Evolutionary conservation across 2,888 invertebrate species (phyloP).

Genomic region (Carterocephalus palaemon): DNA sequence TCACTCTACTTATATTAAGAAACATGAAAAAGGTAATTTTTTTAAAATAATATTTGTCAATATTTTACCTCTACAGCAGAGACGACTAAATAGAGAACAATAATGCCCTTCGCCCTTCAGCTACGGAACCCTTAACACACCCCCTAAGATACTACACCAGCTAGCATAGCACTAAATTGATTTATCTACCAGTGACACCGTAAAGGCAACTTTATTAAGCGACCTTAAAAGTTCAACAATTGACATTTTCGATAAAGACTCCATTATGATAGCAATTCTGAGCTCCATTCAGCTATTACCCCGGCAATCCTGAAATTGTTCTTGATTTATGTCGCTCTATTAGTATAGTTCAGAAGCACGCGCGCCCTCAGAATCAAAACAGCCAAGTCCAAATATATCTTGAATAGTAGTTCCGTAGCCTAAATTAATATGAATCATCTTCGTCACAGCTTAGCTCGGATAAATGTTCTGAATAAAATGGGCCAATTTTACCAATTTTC

Average conservation of each 20-base stretch:
- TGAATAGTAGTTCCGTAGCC: background rate
- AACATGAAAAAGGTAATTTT: too few relatives aligned
- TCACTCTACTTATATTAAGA: too few relatives aligned
- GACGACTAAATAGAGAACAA: too few relatives aligned
- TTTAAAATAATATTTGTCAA: too few relatives aligned
- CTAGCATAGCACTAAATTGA: conserved; percentile 1
- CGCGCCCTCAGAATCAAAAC: conserved; percentile 3
- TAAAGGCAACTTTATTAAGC: conserved; percentile 50
- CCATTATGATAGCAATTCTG: conserved; percentile 46
- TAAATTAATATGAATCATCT: background rate
- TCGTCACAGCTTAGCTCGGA: too few relatives aligned
- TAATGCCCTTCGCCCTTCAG: background rate
- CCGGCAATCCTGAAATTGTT: conserved; percentile 16
- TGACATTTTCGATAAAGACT: conserved; percentile 65
- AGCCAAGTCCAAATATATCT: conserved; percentile 3
- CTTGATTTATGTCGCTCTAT: conserved; percentile 22
- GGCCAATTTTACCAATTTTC: too few relatives aligned
- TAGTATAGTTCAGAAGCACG: conserved; percentile 22
- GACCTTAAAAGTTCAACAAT: conserved; percentile 67
- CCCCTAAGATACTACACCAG: too few relatives aligned
- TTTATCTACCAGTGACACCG: conserved; percentile 59
- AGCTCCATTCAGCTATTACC: conserved; percentile 19
- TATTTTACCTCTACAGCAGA: too few relatives aligned
- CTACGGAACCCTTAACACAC: too few relatives aligned
- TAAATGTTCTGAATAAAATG: too few relatives aligned